Percentiles rank a stretch among this genome's conserved stretches.
Evolutionary conservation across 2,888 invertebrate species (phyloP).

Genomic region (Cephus sareptanus): DNA sequence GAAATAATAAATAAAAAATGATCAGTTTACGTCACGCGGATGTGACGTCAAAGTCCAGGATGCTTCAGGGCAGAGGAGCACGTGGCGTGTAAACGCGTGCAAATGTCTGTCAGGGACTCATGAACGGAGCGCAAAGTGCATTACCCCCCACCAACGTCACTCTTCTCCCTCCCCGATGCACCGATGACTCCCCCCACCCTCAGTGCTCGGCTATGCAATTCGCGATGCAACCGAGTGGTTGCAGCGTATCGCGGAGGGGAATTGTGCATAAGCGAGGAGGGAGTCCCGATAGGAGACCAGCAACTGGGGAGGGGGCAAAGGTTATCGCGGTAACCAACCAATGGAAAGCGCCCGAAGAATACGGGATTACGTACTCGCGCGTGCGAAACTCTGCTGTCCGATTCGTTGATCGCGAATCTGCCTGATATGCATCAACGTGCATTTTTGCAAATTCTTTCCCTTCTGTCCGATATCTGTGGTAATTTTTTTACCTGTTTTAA

Average conservation of each 20-base stretch:
- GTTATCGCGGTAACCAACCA: conserved; percentile 32
- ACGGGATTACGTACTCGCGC: neutral
- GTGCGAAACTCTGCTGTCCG: neutral
- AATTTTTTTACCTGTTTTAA: too few relatives aligned
- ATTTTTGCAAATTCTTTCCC: neutral
- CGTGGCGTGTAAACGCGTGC: conserved; percentile 51
- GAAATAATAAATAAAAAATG: neutral
- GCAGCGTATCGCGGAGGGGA: conserved; percentile 3
- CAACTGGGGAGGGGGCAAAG: conserved; percentile 27
- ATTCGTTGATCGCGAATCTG: neutral
- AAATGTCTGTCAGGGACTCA: conserved; percentile 39
- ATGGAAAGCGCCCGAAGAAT: conserved; percentile 18
- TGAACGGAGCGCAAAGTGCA: conserved; percentile 43
- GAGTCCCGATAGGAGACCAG: conserved; percentile 37
- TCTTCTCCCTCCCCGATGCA: conserved; percentile 30
- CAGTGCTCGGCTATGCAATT: conserved; percentile 27
- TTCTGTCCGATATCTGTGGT: too few relatives aligned
- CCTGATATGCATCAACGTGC: neutral
- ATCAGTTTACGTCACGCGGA: neutral
- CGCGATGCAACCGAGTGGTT: conserved; percentile 37
- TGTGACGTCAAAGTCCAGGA: too few relatives aligned
- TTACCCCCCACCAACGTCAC: conserved; percentile 51
- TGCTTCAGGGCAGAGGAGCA: conserved; percentile 15
- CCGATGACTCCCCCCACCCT: conserved; percentile 24
- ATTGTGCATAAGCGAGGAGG: conserved; percentile 28